Base-by-base conservation (phyloP, 2,888 invertebrate genomes). In the Ormia ochracea region DNA sequence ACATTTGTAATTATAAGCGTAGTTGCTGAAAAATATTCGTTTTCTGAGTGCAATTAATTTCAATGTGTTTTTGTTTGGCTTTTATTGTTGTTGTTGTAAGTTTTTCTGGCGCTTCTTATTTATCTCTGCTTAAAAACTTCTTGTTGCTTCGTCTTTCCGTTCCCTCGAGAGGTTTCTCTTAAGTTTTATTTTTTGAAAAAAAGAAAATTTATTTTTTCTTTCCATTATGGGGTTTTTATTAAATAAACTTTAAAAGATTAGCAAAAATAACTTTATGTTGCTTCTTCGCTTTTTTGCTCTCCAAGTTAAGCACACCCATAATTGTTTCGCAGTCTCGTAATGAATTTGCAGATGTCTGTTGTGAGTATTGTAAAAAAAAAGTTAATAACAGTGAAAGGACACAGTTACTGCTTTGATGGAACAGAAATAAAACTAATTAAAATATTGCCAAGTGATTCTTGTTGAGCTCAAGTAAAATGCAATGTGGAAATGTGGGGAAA, bases 241-340 rank as follows among this genome's bases (percentile, higher is more conserved):
- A 81, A 80, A 76, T 68, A 80, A 80, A 80, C 76, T 80, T 73
- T 68, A 26, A 72, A 75, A 73, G 80, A 80, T 76, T 80, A 72
- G 68, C 63, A 80, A 72, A 66, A 80, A n/a, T n/a, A n/a, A 68
- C 36, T 54, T 66, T 41, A 17, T 52, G 56, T 58, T 59, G 61
- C 31, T 36, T 59, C 33, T 31, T 14, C 28, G 21, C 48, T 43
- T 36, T n/a, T n/a, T n/a, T n/a, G n/a, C n/a, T n/a, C n/a, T n/a
- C n/a, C n/a, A n/a, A n/a, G n/a, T n/a, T n/a, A n/a, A n/a, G n/a
- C n/a, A n/a, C n/a, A n/a, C n/a, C n/a, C n/a, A n/a, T n/a, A n/a
- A n/a, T n/a, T n/a, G n/a, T n/a, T n/a, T n/a, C n/a, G n/a, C n/a
- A n/a, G n/a, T n/a, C n/a, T n/a, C n/a, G n/a, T n/a, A n/a, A n/a